phyloP scores from a whole-genome alignment of 2,888 invertebrate genomes.

The Allophyes oxyacanthae region DNA sequence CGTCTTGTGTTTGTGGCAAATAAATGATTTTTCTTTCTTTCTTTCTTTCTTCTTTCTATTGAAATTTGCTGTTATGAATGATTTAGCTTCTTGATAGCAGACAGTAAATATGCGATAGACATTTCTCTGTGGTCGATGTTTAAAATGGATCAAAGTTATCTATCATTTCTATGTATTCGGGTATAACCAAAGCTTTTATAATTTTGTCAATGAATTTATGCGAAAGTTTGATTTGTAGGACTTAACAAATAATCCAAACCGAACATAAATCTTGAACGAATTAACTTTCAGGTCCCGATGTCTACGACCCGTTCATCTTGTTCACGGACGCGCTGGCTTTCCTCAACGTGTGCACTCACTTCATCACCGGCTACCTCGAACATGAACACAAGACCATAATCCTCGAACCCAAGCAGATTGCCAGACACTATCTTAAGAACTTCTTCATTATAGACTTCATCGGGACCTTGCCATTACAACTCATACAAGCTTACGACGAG shows the following conservation, averaged over 20 bases:
- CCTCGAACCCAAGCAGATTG: constrained; percentile 66
- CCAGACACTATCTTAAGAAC: constrained; percentile 62
- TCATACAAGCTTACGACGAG: constrained; percentile 56
- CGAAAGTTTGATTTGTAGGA: too few relatives aligned
- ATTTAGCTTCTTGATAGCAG: too few relatives aligned
- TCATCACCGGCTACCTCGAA: constrained; percentile 75
- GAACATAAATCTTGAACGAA: neutral
- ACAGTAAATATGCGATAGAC: too few relatives aligned
- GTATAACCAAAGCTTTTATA: too few relatives aligned
- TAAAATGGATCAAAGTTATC: too few relatives aligned
- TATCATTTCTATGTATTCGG: too few relatives aligned
- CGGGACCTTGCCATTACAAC: constrained; percentile 68
- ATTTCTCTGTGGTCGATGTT: too few relatives aligned
- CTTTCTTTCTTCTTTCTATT: too few relatives aligned
- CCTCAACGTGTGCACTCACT: constrained; percentile 66
- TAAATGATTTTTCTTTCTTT: too few relatives aligned
- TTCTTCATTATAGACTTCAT: constrained; percentile 66
- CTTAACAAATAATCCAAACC: neutral
- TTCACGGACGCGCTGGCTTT: constrained; percentile 65
- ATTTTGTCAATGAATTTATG: too few relatives aligned
- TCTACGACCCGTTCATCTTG: constrained; percentile 65
- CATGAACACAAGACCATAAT: constrained; percentile 66
- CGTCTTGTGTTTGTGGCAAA: too few relatives aligned
- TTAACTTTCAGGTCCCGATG: constrained; percentile 64
- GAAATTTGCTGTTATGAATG: too few relatives aligned